Conservation (phyloP, 2,113 vertebrate genomes). For the Capreolus pygargus region DNA sequence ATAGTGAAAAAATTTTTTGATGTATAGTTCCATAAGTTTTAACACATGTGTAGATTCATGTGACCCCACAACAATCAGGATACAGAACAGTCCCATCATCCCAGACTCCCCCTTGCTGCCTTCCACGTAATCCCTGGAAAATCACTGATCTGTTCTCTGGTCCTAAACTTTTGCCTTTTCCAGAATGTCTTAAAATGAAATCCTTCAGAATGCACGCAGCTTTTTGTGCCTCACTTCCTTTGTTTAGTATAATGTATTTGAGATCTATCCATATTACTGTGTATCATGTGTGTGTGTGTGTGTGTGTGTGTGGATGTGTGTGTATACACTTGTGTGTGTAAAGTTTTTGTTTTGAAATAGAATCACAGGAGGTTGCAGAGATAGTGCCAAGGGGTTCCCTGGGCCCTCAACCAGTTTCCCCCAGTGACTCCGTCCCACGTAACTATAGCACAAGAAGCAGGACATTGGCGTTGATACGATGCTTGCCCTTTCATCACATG, state of each 20-base stretch:
- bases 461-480: neutral
- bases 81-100: neutral
- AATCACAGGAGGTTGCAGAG: neutral
- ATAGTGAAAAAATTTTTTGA: neutral
- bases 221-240: neutral
- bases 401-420: neutral
- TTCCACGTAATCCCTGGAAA: neutral
- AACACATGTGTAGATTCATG: neutral
- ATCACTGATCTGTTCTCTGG: neutral
- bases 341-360: slow-evolving; percentile 1
- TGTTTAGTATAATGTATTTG: neutral
- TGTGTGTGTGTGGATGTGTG: neutral
- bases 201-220: neutral
- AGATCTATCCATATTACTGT: neutral
- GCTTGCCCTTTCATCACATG: neutral
- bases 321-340: neutral
- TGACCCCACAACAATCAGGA: neutral
- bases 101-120: no score
- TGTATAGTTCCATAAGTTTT: neutral
- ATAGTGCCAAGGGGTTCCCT: neutral
- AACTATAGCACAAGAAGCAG: neutral
- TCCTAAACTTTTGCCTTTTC: neutral
- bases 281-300: neutral
- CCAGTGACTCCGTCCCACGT: accelerated
- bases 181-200: neutral